A percentile compares a stretch with the other conserved stretches of the same genome.
These are phyloP conservation scores for Maniola jurtina DNA, from an alignment of 1,140 invertebrate species.

Conservation along the genomic window DNA sequence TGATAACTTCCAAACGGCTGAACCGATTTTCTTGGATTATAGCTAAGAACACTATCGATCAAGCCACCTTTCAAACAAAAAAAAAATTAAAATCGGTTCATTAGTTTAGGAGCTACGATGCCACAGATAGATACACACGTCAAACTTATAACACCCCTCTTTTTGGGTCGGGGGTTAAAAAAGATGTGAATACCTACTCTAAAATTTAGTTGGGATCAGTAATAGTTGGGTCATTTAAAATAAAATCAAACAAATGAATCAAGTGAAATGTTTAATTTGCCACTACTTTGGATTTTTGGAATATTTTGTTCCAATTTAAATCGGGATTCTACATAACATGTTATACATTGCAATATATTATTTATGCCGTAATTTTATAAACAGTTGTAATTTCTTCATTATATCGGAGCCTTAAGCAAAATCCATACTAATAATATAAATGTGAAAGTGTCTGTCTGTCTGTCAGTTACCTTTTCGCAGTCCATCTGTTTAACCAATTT, in stretches of 20 bases:
- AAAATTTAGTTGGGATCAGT: too few species aligned
- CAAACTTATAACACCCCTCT: too few species aligned
- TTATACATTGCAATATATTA: conserved; percentile 2
- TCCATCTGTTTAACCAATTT: too few species aligned
- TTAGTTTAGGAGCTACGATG: too few species aligned
- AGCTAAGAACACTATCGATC: too few species aligned
- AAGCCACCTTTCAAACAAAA: too few species aligned
- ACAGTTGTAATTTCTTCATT: conserved; percentile 11
- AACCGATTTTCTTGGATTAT: too few species aligned
- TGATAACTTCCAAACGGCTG: too few species aligned
- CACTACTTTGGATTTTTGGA: conserved; percentile 45
- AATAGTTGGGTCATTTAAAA: background rate
- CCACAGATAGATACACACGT: too few species aligned
- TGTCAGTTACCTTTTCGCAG: background rate
- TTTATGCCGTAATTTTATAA: conserved; percentile 1
- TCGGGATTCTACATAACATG: background rate
- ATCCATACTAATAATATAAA: background rate
- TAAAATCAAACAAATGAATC: conserved; percentile 21
- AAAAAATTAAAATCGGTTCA: too few species aligned
- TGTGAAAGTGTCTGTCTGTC: background rate
- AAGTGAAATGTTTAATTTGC: conserved; percentile 68
- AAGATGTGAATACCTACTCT: too few species aligned
- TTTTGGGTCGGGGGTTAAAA: too few species aligned
- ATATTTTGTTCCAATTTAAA: conserved; percentile 35
- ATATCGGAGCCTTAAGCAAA: background rate